Base-by-base conservation (phyloP, 1,140 invertebrate species). In the Drosophila lini region DNA sequence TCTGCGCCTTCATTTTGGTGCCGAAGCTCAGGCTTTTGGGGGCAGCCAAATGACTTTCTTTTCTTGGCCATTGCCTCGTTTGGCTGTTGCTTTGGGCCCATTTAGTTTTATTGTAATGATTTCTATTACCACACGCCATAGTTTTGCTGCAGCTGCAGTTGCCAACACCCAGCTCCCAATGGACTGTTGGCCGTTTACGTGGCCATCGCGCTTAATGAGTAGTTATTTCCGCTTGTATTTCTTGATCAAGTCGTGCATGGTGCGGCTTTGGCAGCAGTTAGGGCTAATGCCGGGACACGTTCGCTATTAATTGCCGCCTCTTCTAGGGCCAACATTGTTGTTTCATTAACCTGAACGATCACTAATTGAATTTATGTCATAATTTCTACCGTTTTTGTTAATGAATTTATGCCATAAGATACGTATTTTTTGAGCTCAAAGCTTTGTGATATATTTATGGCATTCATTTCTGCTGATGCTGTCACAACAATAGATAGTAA, bases 91-190 rank as follows among this genome's bases (percentile, higher is more conserved):
- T 89, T 88, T 67, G 73, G 82, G 63, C 60, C 74, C 84, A 88
- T 88, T 88, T 89, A 50, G 84, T 88, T 88, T 88, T 88, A 88
- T 88, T 88, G 84, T 88, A 84, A 88, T 89, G 84, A 89, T 89
- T 88, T 88, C 84, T 89, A 88, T 89, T 89, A 78, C 85, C 85
- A 69, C 77, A 79, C 71, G 63, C 64, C 42, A 38, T 55, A 53
- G 60, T 78, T 78, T 73, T 70, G 67, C 40, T 70, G 83, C 77
- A 63, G 61, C 71, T 82, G 80, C 80, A 78, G 76, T 77, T 88
- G 61, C 71, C 65, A 45, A 34, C 34, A n/a, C 7, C 16, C 7
- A 16, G 45, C 31, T 52, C 68, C 52, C 68, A 71, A 73, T 71
- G 69, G 69, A 73, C 69, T 71, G 60, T 48, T 77, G 78, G 48